A percentile compares a stretch with the other conserved stretches of the same genome.
phyloP scores from a whole-genome alignment of 2,797 vertebrate species.

The Ispidina lecontei region DNA sequence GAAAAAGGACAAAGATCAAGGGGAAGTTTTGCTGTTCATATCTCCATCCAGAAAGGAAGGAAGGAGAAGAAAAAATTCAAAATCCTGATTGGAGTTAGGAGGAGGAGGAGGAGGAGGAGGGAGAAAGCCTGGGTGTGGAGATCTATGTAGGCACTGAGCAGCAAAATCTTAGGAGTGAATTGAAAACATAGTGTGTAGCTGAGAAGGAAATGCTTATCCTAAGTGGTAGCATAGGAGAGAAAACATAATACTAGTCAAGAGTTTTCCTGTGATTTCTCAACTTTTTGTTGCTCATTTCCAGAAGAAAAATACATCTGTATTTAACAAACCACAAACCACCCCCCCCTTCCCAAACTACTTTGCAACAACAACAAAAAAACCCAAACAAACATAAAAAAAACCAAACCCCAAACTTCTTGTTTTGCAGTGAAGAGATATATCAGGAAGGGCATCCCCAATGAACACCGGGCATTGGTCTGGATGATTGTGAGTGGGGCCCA shows the following conservation, averaged over 20 bases:
- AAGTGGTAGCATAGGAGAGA: not conserved
- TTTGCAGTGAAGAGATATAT: constrained; percentile 94
- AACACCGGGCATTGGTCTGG: constrained; percentile 90
- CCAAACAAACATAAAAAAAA: not conserved
- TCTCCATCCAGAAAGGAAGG: not conserved
- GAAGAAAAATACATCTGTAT: not conserved
- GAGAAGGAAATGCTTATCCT: not conserved
- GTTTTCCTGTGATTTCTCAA: not conserved
- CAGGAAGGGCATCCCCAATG: constrained; percentile 92
- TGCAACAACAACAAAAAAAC: not conserved
- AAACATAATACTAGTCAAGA: not conserved
- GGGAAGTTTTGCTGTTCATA: not conserved
- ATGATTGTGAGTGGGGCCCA: constrained; percentile 93
- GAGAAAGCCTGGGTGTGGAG: not conserved
- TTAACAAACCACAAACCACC: not conserved
- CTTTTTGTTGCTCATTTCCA: not conserved
- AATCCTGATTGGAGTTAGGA: not conserved
- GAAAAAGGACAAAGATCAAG: not conserved
- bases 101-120: too few species aligned
- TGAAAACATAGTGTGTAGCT: not conserved
- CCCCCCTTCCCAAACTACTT: not conserved
- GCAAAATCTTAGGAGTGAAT: not conserved
- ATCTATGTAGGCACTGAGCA: not conserved
- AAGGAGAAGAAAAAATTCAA: not conserved
- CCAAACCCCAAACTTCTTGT: constrained; percentile 15